Evolutionary conservation across 2,113 vertebrate species (phyloP).

Genomic region (Carlito syrichta): DNA sequence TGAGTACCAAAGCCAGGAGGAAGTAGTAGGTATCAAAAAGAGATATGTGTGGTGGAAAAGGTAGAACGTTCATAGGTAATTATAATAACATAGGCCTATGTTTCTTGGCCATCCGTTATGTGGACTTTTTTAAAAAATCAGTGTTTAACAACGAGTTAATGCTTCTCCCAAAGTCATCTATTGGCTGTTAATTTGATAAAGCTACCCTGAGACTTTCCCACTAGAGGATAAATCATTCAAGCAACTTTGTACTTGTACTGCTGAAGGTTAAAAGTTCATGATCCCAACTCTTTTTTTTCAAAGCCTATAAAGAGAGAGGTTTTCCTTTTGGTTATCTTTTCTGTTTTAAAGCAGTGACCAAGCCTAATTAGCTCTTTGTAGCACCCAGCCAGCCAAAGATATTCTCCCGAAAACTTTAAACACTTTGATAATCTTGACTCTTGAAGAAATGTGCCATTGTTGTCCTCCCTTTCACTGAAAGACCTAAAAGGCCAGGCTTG

Average conservation of each 20-base stretch:
- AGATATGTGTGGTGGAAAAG: background rate
- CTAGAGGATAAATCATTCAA: conserved; percentile 10
- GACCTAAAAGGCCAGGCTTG: conserved; percentile 6
- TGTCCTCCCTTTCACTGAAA: background rate
- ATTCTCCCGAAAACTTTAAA: background rate
- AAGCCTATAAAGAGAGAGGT: background rate
- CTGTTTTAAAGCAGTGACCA: background rate
- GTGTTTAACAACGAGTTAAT: conserved; percentile 24
- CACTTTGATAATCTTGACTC: background rate
- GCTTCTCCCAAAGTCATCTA: conserved; percentile 5
- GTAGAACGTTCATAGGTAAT: background rate
- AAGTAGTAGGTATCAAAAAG: background rate
- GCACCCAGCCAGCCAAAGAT: background rate
- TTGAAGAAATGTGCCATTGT: background rate
- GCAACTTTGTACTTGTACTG: background rate
- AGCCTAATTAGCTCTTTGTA: conserved; percentile 6
- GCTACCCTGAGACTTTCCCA: background rate
- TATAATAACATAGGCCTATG: background rate
- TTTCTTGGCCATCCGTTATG: background rate
- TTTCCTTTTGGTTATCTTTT: background rate
- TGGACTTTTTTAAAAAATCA: conserved; percentile 51
- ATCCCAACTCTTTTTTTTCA: conserved; percentile 9
- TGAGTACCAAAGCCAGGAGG: background rate
- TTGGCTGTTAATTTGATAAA: conserved; percentile 11
- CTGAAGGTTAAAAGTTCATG: background rate